Conservation (phyloP, 1,140 invertebrate species). For the Nasonia longicornis region DNA sequence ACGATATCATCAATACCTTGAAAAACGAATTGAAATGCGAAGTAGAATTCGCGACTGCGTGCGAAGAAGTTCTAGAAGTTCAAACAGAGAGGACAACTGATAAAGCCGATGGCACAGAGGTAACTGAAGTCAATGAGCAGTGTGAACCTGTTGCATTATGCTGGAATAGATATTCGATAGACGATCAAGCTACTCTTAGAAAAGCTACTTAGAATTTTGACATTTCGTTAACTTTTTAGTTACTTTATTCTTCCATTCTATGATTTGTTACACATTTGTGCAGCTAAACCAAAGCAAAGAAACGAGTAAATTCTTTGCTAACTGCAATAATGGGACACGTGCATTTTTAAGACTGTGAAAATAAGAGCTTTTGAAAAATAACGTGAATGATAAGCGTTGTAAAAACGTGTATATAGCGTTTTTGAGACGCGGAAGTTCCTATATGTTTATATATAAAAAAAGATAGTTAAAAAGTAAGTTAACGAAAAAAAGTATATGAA, state of each 20-base stretch:
- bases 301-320: slow-evolving; percentile 36
- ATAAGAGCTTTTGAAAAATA: slow-evolving; percentile 42
- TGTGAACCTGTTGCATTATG: slow-evolving; percentile 48
- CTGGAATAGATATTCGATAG: slow-evolving; percentile 48
- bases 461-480: slow-evolving; percentile 41
- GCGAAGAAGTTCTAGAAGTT: slow-evolving; percentile 47
- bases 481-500: slow-evolving; percentile 38
- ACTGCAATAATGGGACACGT: slow-evolving; percentile 45
- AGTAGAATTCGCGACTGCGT: slow-evolving; percentile 44
- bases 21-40: slow-evolving; percentile 47
- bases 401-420: slow-evolving; percentile 42
- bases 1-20: slow-evolving; percentile 43
- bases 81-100: slow-evolving; percentile 33
- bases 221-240: slow-evolving; percentile 36
- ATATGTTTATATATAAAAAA: slow-evolving; percentile 39
- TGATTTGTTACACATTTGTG: slow-evolving; percentile 42
- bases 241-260: slow-evolving; percentile 41
- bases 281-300: slow-evolving; percentile 39
- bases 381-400: slow-evolving; percentile 39
- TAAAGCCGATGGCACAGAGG: slow-evolving; percentile 30
- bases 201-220: slow-evolving; percentile 41
- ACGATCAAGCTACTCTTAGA: slow-evolving; percentile 37
- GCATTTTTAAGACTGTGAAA: slow-evolving; percentile 46
- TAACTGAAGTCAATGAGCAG: slow-evolving; percentile 36
- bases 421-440: slow-evolving; percentile 44